Conservation (phyloP, 2,888 invertebrate species). For the Cantharis nigra region DNA sequence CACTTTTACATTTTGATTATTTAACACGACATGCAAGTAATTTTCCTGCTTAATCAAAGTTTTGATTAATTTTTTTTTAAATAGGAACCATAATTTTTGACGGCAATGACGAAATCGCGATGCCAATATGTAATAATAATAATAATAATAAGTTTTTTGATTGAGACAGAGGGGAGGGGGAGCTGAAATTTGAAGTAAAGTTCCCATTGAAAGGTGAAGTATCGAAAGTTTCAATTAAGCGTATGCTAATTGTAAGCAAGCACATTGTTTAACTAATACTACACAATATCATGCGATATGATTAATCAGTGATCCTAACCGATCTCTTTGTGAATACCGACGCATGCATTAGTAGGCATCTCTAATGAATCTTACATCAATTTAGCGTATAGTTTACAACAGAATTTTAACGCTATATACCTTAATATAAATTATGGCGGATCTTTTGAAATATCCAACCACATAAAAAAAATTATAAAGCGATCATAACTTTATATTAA, state of each 20-base stretch:
- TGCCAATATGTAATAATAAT: no score
- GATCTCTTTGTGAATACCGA: slow-evolving; percentile 50
- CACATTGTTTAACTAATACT: slow-evolving; percentile 29
- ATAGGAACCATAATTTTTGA: neutral
- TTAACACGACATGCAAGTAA: slow-evolving; percentile 15
- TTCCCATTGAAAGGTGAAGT: neutral
- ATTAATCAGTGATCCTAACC: slow-evolving; percentile 53
- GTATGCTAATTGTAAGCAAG: slow-evolving; percentile 26
- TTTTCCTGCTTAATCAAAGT: neutral
- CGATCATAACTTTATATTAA: slow-evolving; percentile 33
- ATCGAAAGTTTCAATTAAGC: neutral
- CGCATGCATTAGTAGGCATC: slow-evolving; percentile 35
- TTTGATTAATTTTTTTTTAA: neutral
- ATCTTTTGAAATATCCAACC: slow-evolving; percentile 20
- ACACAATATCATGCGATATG: slow-evolving; percentile 54
- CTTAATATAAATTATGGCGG: slow-evolving; percentile 28
- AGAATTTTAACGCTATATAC: slow-evolving; percentile 25
- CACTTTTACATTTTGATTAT: slow-evolving; percentile 10
- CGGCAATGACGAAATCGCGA: no score
- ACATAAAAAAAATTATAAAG: slow-evolving; percentile 24
- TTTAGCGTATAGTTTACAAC: slow-evolving; percentile 20
- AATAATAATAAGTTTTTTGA: no score
- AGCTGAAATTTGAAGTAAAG: no score
- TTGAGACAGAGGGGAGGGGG: no score
- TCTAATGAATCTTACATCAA: slow-evolving; percentile 35